phyloP scores from a whole-genome alignment of 2,797 vertebrate species.

The Gymnothorax reevesii region DNA sequence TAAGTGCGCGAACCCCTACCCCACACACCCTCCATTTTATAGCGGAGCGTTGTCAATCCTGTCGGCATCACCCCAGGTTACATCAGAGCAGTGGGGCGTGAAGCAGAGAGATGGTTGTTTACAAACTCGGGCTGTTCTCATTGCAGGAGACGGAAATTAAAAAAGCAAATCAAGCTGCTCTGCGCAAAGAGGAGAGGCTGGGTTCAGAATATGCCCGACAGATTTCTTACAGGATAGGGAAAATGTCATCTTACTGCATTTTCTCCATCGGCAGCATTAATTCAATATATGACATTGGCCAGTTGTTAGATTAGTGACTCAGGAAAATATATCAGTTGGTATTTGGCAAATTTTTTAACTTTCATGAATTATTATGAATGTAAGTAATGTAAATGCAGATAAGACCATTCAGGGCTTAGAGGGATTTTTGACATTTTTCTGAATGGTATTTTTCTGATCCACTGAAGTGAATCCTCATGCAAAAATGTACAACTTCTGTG shows the following conservation, averaged over 20 bases:
- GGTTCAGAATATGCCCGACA: constrained; percentile 42
- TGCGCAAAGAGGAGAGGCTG: constrained; percentile 34
- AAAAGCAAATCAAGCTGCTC: constrained; percentile 57
- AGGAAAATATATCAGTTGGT: not conserved
- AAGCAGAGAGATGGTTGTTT: constrained; percentile 72
- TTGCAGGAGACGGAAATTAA: constrained; percentile 59
- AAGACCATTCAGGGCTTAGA: not conserved
- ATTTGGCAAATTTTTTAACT: not conserved
- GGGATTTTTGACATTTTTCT: too few species aligned
- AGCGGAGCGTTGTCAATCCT: constrained; percentile 68
- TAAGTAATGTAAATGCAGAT: not conserved
- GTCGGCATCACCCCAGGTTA: constrained; percentile 68
- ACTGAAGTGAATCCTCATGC: not conserved
- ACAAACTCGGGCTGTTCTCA: constrained; percentile 64
- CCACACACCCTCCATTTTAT: constrained; percentile 53
- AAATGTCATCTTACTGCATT: not conserved
- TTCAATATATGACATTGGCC: not conserved
- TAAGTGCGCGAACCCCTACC: constrained; percentile 55
- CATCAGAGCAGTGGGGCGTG: constrained; percentile 67
- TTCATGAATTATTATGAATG: not conserved
- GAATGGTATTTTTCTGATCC: not conserved
- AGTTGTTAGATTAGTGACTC: not conserved
- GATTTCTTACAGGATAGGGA: constrained; percentile 29
- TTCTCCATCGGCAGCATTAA: not conserved
- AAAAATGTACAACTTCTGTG: not conserved